Conservation (phyloP, 2,797 vertebrate genomes). For the Bryconaethiops microstoma region DNA sequence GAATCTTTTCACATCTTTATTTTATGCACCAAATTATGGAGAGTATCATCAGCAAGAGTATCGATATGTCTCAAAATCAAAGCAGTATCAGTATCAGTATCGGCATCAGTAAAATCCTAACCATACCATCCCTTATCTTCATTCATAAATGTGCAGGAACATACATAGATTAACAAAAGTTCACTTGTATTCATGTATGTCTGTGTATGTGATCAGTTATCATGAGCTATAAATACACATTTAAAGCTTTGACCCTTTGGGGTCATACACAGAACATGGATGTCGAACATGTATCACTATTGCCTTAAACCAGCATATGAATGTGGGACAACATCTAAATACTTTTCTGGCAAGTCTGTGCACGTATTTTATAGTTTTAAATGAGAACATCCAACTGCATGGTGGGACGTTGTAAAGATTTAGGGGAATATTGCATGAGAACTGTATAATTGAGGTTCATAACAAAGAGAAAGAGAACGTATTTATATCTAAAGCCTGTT, state of each 20-base stretch:
- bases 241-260: background rate
- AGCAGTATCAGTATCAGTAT: too few species aligned
- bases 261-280: background rate
- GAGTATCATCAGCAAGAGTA: too few species aligned
- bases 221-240: background rate
- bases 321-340: background rate
- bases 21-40: too few species aligned
- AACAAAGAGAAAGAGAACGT: constrained; percentile 11
- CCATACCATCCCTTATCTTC: background rate
- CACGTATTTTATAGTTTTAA: background rate
- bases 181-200: background rate
- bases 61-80: too few species aligned
- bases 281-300: too few species aligned
- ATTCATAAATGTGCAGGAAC: background rate
- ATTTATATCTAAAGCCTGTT: constrained; percentile 21
- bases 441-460: constrained; percentile 32
- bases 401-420: constrained; percentile 34
- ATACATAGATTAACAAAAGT: background rate
- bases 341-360: background rate
- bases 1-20: too few species aligned
- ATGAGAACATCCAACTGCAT: background rate
- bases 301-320: background rate
- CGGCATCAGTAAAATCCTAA: too few species aligned
- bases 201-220: too few species aligned
- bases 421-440: constrained; percentile 36